Evolutionary conservation across 1,140 invertebrate genomes (phyloP), one percentile per base, ranked within the genome.

Genomic region (Pissodes strobi): DNA sequence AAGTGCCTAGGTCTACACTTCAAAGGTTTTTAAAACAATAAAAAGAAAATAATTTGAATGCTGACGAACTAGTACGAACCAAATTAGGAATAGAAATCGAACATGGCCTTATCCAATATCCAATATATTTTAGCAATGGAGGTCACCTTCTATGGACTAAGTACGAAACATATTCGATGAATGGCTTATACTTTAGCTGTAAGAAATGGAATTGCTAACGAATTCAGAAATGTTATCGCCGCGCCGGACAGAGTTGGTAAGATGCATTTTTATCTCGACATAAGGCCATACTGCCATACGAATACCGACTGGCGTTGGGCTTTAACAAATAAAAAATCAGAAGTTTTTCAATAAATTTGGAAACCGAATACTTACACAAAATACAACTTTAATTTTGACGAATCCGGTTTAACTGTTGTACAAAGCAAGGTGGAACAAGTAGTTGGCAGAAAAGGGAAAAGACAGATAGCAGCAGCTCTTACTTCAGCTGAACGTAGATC

Each of bases 371-470:
- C 9, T 68, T 51, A 72, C 61, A 19, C 70, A 48, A 59, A 71
- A 5, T 49, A 72, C 49, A 71, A 78, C 23, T 79, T 70, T 55
- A 79, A 78, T 67, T 72, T 78, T 6, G 74, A 78, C 46, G 76
- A 78, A 69, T 75, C 69, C 2, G 75, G 74, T 45, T 19, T 78
- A 0, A 64, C 70, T 15, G 64, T 72, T 25, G 75, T 78, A 5
- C 73, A 74, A 52, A 69, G 30, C 23, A 76, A 73, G 61, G 69
- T 72, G 46, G 45, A 59, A 37, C 45, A 73, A 64, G 61, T 79
- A 12, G 55, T 79, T 23, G 73, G 58, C 4, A 19, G 19, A 19
- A 70, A 64, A 72, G 73, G 72, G 1, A 75, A 76, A 64, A 65
- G 64, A 34, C 78, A 78, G 52, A 67, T 77, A 49, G 72, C 69